Evolutionary conservation across 2,113 vertebrate species (phyloP).

Genomic region (Eurypyga helias): DNA sequence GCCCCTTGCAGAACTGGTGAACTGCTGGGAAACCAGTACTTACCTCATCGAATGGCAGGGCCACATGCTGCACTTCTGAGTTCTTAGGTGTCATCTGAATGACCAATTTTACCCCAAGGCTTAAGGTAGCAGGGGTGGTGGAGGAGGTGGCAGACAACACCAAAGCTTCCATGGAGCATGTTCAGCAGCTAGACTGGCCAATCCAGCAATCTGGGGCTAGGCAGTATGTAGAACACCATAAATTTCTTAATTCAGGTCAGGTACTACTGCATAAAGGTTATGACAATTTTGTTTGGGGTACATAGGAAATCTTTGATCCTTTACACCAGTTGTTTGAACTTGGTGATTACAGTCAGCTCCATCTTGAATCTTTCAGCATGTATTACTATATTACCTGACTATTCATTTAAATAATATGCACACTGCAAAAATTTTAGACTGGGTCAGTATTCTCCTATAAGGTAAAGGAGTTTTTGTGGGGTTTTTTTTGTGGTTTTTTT

Average conservation of each 20-base stretch:
- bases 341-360: background rate
- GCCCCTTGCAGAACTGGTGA: background rate
- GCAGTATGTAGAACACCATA: background rate
- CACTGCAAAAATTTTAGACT: background rate
- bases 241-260: background rate
- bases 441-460: background rate
- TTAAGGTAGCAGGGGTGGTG: background rate
- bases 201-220: too few species aligned
- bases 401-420: background rate
- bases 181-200: background rate
- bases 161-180: background rate
- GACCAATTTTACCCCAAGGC: too few species aligned
- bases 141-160: background rate
- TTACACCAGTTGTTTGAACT: background rate
- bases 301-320: background rate
- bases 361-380: background rate
- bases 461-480: background rate
- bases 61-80: background rate
- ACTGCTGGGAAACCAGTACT: background rate
- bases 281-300: background rate
- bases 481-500: too few species aligned
- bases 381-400: background rate
- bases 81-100: background rate
- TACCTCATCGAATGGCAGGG: accelerated
- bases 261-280: background rate